A percentile compares a stretch with the other conserved stretches of the same genome.
These are phyloP conservation scores for Indri indri DNA, from an alignment of 2,113 vertebrate species.

Conservation along the genomic window DNA sequence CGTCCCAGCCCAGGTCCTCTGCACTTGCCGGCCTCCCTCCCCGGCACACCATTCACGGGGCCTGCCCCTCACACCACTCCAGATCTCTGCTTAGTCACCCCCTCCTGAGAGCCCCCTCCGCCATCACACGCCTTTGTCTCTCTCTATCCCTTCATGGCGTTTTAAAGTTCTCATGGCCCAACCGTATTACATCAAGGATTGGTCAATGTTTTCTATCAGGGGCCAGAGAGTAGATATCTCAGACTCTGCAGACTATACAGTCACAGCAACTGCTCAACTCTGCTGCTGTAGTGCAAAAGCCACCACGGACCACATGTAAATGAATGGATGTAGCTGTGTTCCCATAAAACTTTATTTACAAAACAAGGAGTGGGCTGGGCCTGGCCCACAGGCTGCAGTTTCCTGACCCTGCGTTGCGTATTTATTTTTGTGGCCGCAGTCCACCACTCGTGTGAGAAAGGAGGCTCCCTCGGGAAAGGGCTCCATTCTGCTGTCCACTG, in stretches of 20 bases:
- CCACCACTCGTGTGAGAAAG: no score
- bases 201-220: not conserved
- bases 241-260: not conserved
- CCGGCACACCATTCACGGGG: no score
- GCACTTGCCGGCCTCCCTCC: no score
- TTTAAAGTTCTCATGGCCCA: no score
- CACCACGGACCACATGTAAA: no score
- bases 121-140: no score
- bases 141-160: no score
- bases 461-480: not conserved
- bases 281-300: accelerated
- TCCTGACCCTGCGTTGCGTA: not conserved
- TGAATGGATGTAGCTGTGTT: not conserved
- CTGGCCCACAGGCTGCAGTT: no score
- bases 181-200: not conserved
- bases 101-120: no score
- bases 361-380: not conserved
- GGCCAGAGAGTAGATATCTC: not conserved
- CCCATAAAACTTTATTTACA: not conserved
- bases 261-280: no score
- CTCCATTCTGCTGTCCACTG: not conserved
- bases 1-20: no score
- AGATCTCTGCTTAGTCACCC: not conserved
- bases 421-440: not conserved
- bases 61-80: not conserved